Base-by-base conservation (phyloP, 1,140 invertebrate genomes). In the Neodiprion fabricii region DNA sequence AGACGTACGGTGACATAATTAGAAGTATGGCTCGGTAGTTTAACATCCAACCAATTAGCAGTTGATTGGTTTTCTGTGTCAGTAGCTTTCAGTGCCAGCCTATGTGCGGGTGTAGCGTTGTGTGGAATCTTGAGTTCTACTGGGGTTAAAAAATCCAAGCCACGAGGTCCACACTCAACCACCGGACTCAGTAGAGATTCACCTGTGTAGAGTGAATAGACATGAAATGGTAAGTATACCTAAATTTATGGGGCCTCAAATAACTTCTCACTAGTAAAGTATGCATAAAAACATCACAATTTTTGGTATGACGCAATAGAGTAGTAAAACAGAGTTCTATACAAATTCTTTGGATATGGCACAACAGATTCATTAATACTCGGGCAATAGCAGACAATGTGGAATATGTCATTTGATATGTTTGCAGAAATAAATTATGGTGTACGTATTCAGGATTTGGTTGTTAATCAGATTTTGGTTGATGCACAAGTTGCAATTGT, bases 121-220 rank as follows among this genome's bases (percentile, higher is more conserved):
- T 95, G 93, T 76, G 93, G 93, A 83, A 95, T 92, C 66, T 93
- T 91, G 47, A 98, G 90, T 82, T 97, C 96, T 77, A 98, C 95
- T 21, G 97, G 96, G 79, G 92, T 92, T 48, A 93, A 86, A 88
- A 98, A 98, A 85, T 94, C 92, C 72, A 97, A 91, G 72, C 96
- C 96, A 89, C 96, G 95, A 11, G 97, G 97, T 71, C 97, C 97
- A 90, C 96, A 98, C 94, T 98, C 96, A 79, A 98, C 96, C 78
- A 98, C 90, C 67, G 97, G 97, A 82, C 95, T 97, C 71, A 97
- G 90, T 88, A 98, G 92, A 65, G 95, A 95, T 91, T 98, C 96
- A 92, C 96, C 96, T 97, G 85, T 17, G 85, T 85, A 76, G 81
- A 78, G 76, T 21, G 21, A n/a, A 70, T n/a, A 11, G 9, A 17